phyloP scores from a whole-genome alignment of 1,140 invertebrate species.

The Grapholita molesta region DNA sequence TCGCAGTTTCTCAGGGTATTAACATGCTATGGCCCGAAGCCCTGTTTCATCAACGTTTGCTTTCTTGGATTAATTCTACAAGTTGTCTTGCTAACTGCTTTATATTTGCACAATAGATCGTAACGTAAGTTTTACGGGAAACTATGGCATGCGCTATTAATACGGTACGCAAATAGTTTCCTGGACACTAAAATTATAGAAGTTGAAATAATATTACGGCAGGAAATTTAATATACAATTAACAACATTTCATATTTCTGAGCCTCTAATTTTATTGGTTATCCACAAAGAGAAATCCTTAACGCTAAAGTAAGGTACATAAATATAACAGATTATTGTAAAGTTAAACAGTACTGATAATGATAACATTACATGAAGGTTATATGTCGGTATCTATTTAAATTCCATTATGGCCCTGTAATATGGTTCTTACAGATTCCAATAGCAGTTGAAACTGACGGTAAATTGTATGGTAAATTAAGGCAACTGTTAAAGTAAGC shows the following conservation, averaged over 20 bases:
- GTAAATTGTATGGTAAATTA: conserved; percentile 11
- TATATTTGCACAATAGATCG: background rate
- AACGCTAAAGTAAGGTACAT: no score
- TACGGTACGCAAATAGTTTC: background rate
- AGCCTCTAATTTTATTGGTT: no score
- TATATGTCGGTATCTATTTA: no score
- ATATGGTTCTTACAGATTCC: background rate
- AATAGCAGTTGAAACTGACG: background rate
- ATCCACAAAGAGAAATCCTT: no score
- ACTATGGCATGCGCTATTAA: background rate
- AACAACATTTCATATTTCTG: background rate
- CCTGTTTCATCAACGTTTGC: background rate
- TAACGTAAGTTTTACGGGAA: background rate
- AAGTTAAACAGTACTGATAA: no score
- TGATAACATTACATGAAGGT: background rate
- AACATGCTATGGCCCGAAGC: background rate
- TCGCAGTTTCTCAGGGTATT: background rate
- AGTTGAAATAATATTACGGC: background rate
- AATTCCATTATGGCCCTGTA: background rate
- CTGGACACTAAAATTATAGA: background rate
- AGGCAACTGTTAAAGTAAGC: conserved; percentile 9
- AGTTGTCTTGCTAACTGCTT: background rate
- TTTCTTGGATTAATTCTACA: background rate
- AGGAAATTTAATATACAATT: background rate
- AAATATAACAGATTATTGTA: no score